Conservation (phyloP, 2,888 invertebrate species). For the Pyrrhia umbra region DNA sequence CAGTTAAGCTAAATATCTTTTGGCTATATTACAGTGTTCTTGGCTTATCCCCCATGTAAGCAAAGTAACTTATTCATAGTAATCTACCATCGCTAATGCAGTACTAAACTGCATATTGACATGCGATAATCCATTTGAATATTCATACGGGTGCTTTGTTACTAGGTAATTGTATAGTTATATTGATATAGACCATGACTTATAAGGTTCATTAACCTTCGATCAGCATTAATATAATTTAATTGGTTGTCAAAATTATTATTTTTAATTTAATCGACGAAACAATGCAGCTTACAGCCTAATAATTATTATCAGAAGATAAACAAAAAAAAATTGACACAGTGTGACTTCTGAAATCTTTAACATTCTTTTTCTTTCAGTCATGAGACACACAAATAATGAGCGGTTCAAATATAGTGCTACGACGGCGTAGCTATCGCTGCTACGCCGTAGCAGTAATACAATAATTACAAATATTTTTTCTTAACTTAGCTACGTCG, state of each 20-base stretch:
- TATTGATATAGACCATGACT: constrained; percentile 3
- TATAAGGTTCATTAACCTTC: background rate
- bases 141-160: constrained; percentile 48
- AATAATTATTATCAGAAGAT: background rate
- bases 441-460: no score
- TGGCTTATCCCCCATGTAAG: background rate
- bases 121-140: constrained; percentile 40
- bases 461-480: no score
- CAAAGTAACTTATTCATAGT: constrained; percentile 32
- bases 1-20: background rate
- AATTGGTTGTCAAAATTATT: no score
- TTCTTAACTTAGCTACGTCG: no score
- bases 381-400: no score
- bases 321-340: no score
- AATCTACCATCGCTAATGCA: constrained; percentile 26
- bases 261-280: no score
- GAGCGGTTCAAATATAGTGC: no score
- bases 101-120: constrained; percentile 39
- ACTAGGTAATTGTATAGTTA: constrained; percentile 14
- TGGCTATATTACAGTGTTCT: background rate
- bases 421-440: no score
- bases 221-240: background rate
- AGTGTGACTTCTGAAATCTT: no score
- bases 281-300: background rate
- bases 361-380: no score